Evolutionary conservation across 2,113 vertebrate genomes (phyloP), one percentile per base, ranked within the genome.

Genomic region (Ursus arctos): DNA sequence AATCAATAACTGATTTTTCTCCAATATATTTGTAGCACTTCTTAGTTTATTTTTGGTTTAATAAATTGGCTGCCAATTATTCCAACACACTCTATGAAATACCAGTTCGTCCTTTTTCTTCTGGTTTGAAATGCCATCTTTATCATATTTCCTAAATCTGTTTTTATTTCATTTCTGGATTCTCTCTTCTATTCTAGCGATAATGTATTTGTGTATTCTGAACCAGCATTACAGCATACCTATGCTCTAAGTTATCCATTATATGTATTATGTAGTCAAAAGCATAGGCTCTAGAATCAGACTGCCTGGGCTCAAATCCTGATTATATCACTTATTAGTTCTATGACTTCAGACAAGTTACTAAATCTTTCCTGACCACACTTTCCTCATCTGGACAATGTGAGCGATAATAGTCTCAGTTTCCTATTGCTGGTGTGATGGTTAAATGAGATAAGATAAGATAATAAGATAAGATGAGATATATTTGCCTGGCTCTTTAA

Each of bases 11-110:
- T 83, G 43, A 79, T 59, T 59, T 93, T 97, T 87, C 69, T 53
- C 2, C 1, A 6, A 31, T 55, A 53, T 15, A 43, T 40, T 91
- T 69, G 57, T 72, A 77, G 4, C 36, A 51, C 0, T 67, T 71
- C 88, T 94, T 57, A 51, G 24, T 80, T 88, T 84, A 61, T 69
- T 80, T 83, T 84, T 88, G 91, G 74, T 81, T 95, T 74, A 91
- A 57, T 51, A 12, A 67, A n/a, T 36, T 40, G 12, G 76, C n/a
- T 40, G 12, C 5, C 19, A 40, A 49, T 82, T 77, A 65, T 81
- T 77, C 36, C 33, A 85, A 59, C 21, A 88, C 9, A 28, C 22
- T 59, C 43, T 81, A 11, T 28, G 33, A 11, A 65, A 67, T 59
- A 61, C 15, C 4, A 61, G 57, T 81, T 83, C 16, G 63, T 79